Percentiles rank a stretch among this genome's conserved stretches.
Conservation (phyloP, 1,140 invertebrate species). For the Liolophura sinensis region DNA sequence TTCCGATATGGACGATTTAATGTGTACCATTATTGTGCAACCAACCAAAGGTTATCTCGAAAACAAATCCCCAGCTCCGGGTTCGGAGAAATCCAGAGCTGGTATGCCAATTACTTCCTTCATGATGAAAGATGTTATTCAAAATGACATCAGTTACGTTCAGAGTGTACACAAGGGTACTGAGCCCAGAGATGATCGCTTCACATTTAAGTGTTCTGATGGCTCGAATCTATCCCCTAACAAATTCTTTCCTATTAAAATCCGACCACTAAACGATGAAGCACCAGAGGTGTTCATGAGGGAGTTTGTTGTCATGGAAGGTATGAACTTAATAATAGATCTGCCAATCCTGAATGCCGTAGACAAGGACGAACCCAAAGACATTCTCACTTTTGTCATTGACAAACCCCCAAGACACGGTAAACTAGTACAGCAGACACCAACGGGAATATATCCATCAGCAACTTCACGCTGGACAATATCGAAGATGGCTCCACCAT, state of each 20-base stretch:
- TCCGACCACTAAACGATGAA: slow-evolving; percentile 59
- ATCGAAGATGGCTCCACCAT: slow-evolving; percentile 53
- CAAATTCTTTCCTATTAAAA: slow-evolving; percentile 42
- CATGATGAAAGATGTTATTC: slow-evolving; percentile 42
- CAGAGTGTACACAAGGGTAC: slow-evolving; percentile 58
- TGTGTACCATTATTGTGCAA: slow-evolving; percentile 53
- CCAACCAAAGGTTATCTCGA: slow-evolving; percentile 57
- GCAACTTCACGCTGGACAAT: slow-evolving; percentile 52
- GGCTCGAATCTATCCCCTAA: slow-evolving; percentile 50
- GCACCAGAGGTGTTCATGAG: slow-evolving; percentile 53
- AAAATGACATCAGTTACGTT: slow-evolving; percentile 55
- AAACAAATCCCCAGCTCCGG: slow-evolving; percentile 50
- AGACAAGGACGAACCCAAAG: slow-evolving; percentile 57
- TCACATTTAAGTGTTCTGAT: slow-evolving; percentile 56
- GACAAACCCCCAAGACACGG: slow-evolving; percentile 54
- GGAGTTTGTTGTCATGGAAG: slow-evolving; percentile 59
- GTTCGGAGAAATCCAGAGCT: slow-evolving; percentile 48
- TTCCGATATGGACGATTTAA: slow-evolving; percentile 48
- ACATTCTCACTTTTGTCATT: slow-evolving; percentile 51
- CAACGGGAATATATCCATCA: slow-evolving; percentile 41
- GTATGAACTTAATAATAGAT: slow-evolving; percentile 57
- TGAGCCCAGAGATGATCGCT: slow-evolving; percentile 54
- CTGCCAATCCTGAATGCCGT: slow-evolving; percentile 56
- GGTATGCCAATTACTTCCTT: slow-evolving; percentile 57
- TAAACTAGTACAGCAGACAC: slow-evolving; percentile 46